Percentiles rank a stretch among this genome's conserved stretches.
Evolutionary conservation across 2,113 vertebrate species (phyloP).

Genomic region (Grammomys dolichurus): DNA sequence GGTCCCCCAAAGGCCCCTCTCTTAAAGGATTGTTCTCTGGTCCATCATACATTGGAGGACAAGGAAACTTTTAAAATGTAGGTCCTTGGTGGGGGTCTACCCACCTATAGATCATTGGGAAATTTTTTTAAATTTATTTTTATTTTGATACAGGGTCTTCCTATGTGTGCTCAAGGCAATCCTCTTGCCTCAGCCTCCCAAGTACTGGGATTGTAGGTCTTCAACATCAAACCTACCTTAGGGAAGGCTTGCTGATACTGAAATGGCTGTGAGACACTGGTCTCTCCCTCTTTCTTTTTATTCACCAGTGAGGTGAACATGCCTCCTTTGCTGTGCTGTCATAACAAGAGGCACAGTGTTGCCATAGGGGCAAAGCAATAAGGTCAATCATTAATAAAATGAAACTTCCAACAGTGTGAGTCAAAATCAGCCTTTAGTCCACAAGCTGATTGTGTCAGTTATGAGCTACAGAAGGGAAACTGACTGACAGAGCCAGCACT

Average conservation of each 20-base stretch:
- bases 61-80: too few species aligned
- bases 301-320: not conserved
- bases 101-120: not conserved
- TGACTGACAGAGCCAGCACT: not conserved
- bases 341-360: not conserved
- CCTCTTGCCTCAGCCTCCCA: not conserved
- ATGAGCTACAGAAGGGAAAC: not conserved
- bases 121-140: not conserved
- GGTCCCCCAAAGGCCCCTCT: not conserved
- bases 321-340: not conserved
- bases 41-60: fast-evolving
- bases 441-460: not conserved
- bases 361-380: not conserved
- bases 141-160: not conserved
- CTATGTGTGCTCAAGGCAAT: not conserved
- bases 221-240: not conserved
- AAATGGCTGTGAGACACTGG: not conserved
- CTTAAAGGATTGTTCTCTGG: not conserved
- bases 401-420: not conserved
- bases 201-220: not conserved
- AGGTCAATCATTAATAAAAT: not conserved
- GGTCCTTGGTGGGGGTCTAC: too few species aligned
- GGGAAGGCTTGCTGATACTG: not conserved
- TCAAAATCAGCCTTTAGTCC: not conserved
- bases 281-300: not conserved